A percentile compares a stretch with the other conserved stretches of the same genome.
Evolutionary conservation across 2,113 vertebrate genomes (phyloP).

Genomic region (Thymallus thymallus): DNA sequence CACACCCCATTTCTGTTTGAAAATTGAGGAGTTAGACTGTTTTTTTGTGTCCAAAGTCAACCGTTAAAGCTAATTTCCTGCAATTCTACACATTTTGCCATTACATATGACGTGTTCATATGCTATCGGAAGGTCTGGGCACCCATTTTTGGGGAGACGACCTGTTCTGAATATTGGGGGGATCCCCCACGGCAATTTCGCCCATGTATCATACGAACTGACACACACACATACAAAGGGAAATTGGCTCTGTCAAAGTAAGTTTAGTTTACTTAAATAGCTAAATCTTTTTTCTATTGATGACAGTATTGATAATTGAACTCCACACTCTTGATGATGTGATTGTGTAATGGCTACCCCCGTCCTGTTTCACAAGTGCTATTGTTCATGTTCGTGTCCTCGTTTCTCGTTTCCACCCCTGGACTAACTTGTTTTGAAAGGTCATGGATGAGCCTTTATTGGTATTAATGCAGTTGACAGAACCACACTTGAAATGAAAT

Average conservation of each 20-base stretch:
- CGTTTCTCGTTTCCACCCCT: slow-evolving; percentile 19
- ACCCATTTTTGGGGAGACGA: no score
- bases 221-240: slow-evolving; percentile 13
- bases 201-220: slow-evolving; percentile 8
- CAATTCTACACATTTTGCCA: no score
- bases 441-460: slow-evolving; percentile 47
- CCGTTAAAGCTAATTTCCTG: no score
- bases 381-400: slow-evolving; percentile 32
- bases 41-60: no score
- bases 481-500: slow-evolving; percentile 48
- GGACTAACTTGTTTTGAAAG: slow-evolving; percentile 13
- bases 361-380: slow-evolving; percentile 46
- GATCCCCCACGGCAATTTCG: slow-evolving; percentile 9
- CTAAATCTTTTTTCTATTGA: slow-evolving; percentile 20
- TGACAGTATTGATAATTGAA: slow-evolving; percentile 42
- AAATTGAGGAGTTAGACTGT: no score
- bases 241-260: slow-evolving; percentile 37
- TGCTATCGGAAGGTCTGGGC: no score
- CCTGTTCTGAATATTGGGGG: no score
- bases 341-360: slow-evolving; percentile 40
- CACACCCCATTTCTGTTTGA: no score
- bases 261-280: slow-evolving; percentile 10
- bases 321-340: slow-evolving; percentile 2
- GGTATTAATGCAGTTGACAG: slow-evolving; percentile 61
- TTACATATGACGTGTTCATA: no score